These are phyloP conservation scores for Gymnorhina tibicen DNA, from an alignment of 2,113 vertebrate genomes.

Conservation along the genomic window DNA sequence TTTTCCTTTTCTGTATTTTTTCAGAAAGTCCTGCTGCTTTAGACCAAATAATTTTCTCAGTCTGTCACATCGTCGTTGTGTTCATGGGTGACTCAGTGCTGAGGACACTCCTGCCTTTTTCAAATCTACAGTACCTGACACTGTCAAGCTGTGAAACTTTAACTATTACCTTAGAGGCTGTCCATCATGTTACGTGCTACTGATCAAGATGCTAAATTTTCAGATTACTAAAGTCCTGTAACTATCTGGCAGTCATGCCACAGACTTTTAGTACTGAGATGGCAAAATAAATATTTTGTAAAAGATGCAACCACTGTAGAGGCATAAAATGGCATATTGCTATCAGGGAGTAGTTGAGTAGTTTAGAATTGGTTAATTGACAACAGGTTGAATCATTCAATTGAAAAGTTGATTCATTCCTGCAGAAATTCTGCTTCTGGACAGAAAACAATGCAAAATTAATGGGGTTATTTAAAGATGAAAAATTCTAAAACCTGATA, in stretches of 20 bases:
- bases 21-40: neutral
- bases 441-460: neutral
- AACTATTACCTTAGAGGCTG: neutral
- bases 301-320: neutral
- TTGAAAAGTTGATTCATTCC: neutral
- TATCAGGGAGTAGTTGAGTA: accelerated
- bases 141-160: neutral
- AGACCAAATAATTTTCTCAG: neutral
- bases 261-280: neutral
- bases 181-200: neutral
- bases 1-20: neutral
- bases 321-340: neutral
- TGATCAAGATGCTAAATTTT: neutral
- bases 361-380: neutral
- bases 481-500: neutral
- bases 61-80: neutral
- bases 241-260: neutral
- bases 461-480: neutral
- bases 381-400: no score
- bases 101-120: neutral
- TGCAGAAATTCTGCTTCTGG: neutral
- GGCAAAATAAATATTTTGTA: neutral
- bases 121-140: neutral
- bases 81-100: accelerated
- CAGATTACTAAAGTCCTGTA: neutral